phyloP scores from a whole-genome alignment of 37 sponge, comb jelly and placozoan species.

The Beroe forskalii region DNA sequence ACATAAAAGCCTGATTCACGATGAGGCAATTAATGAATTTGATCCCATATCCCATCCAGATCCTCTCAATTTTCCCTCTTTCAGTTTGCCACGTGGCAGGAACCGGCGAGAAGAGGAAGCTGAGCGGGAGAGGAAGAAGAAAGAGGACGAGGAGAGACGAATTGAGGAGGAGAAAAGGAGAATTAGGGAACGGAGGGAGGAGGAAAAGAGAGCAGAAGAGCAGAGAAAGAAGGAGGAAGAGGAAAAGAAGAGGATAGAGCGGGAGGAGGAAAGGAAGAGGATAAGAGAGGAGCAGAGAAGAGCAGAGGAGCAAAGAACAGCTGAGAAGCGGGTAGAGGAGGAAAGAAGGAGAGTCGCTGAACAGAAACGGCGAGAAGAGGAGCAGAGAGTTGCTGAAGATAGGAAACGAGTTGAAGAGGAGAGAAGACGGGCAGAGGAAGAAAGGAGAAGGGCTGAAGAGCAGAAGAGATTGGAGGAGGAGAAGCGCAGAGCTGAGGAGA shows the following conservation, averaged over 20 bases:
- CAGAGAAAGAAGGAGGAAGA: slow-evolving; percentile 1
- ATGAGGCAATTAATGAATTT: too few species aligned
- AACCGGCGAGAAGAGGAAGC: slow-evolving; percentile 65
- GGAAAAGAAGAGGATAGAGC: slow-evolving; percentile 13
- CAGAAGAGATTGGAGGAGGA: not conserved
- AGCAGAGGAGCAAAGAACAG: not conserved
- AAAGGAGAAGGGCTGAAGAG: slow-evolving; percentile 1
- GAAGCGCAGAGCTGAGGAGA: not conserved
- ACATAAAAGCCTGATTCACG: too few species aligned
- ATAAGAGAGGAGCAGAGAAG: slow-evolving; percentile 36
- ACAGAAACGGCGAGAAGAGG: not conserved
- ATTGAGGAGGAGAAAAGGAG: slow-evolving; percentile 7
- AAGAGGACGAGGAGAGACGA: slow-evolving; percentile 26
- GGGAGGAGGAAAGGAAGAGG: slow-evolving; percentile 38
- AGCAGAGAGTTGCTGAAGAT: not conserved
- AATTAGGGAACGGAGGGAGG: slow-evolving; percentile 9
- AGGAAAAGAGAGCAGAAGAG: slow-evolving; percentile 27
- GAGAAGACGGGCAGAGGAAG: not conserved
- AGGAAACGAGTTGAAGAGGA: slow-evolving; percentile 12
- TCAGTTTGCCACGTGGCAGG: slow-evolving; percentile 35
- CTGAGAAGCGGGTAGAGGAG: not conserved
- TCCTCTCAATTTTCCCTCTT: too few species aligned
- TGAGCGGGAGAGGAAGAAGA: too few species aligned
- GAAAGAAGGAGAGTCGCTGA: slow-evolving; percentile 42
- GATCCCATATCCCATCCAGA: too few species aligned